Percentiles rank a stretch among this genome's conserved stretches.
These are phyloP conservation scores for Cotesia glomerata DNA, from an alignment of 1,140 invertebrate species.

Conservation along the genomic window DNA sequence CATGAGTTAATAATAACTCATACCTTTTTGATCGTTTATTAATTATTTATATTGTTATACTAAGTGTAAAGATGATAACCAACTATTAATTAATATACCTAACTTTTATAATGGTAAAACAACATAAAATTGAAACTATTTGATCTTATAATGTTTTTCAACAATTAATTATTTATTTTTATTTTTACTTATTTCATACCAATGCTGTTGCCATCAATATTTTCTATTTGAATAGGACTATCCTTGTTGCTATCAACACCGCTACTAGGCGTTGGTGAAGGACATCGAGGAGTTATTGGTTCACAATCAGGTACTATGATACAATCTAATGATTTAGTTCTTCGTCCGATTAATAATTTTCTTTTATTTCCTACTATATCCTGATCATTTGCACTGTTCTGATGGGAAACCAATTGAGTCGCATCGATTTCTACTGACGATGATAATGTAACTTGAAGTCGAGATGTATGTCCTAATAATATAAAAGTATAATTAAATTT, in stretches of 20 bases:
- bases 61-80: too few relatives aligned
- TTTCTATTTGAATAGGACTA: conserved; percentile 90
- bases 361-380: conserved; percentile 29
- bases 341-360: conserved; percentile 49
- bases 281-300: conserved; percentile 70
- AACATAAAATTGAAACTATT: too few relatives aligned
- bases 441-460: too few relatives aligned
- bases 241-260: conserved; percentile 90
- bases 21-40: neutral
- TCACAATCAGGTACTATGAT: conserved; percentile 59
- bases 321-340: conserved; percentile 61
- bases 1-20: neutral
- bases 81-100: too few relatives aligned
- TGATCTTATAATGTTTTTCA: too few relatives aligned
- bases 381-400: too few relatives aligned
- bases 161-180: too few relatives aligned
- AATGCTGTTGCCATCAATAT: conserved; percentile 70
- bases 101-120: too few relatives aligned
- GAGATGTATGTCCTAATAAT: too few relatives aligned
- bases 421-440: too few relatives aligned
- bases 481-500: too few relatives aligned
- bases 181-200: conserved; percentile 52
- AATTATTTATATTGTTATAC: neutral
- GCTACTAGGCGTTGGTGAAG: conserved; percentile 87
- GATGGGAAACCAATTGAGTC: too few relatives aligned